Conservation (phyloP, 2,888 invertebrate genomes). For the Falcaria lacertinaria region DNA sequence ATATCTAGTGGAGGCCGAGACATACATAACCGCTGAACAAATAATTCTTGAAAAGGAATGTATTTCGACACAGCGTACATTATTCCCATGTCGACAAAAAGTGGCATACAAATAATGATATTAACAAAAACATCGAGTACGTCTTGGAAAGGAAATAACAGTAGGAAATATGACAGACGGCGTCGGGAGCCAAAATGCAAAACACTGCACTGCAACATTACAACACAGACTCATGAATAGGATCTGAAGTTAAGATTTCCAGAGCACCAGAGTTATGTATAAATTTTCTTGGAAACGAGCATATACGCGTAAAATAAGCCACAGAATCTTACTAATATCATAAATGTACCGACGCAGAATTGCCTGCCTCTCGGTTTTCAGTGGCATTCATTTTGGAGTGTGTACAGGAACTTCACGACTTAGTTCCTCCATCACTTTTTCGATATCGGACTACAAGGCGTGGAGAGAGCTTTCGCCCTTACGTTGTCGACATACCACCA, state of each 20-base stretch:
- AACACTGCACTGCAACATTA: constrained; percentile 37
- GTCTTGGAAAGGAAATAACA: constrained; percentile 30
- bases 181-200: constrained; percentile 63
- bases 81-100: not conserved
- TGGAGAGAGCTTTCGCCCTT: too few species aligned
- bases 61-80: not conserved
- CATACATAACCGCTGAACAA: not conserved
- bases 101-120: not conserved
- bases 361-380: too few species aligned
- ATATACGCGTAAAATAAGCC: too few species aligned
- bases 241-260: constrained; percentile 31
- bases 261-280: too few species aligned
- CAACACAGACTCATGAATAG: constrained; percentile 40
- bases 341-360: too few species aligned
- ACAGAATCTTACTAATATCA: too few species aligned
- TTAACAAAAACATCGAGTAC: constrained; percentile 15
- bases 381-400: too few species aligned
- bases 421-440: too few species aligned
- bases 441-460: too few species aligned
- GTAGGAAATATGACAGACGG: constrained; percentile 40
- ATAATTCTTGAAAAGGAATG: not conserved
- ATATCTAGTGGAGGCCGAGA: not conserved
- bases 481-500: too few species aligned
- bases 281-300: too few species aligned
- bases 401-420: too few species aligned